Percentiles rank a stretch among this genome's conserved stretches.
Evolutionary conservation across 2,888 invertebrate species (phyloP).

Genomic region (Drosophila austrosaltans): DNA sequence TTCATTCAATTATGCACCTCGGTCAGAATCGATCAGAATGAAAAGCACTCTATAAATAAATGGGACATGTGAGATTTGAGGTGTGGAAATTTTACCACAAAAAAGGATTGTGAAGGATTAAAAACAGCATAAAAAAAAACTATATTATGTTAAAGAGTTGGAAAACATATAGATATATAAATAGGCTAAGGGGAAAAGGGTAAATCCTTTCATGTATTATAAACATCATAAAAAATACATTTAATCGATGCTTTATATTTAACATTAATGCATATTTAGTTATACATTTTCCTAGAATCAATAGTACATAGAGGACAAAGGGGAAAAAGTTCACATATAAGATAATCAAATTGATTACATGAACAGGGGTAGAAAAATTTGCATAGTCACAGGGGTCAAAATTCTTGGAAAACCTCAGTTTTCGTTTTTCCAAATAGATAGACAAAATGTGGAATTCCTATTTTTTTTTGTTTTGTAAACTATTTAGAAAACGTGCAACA

Average conservation of each 20-base stretch:
- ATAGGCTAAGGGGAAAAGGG: no score
- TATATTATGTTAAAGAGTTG: no score
- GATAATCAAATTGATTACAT: neutral
- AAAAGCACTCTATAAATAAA: neutral
- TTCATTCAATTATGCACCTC: constrained; percentile 34
- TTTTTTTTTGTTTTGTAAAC: neutral
- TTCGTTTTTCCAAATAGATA: neutral
- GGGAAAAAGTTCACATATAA: neutral
- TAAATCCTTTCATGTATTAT: no score
- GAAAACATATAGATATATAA: no score
- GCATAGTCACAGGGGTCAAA: neutral
- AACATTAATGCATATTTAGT: neutral
- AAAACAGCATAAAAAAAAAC: no score
- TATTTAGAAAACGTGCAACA: neutral
- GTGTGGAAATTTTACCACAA: neutral
- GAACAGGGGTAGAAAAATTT: neutral
- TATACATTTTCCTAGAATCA: neutral
- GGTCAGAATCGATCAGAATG: constrained; percentile 1
- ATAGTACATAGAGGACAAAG: neutral
- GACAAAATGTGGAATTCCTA: neutral
- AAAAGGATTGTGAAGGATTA: neutral
- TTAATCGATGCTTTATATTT: neutral
- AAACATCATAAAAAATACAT: no score
- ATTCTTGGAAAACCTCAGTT: neutral
- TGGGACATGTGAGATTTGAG: neutral